Evolutionary conservation across 1,140 invertebrate species (phyloP).

Genomic region (Lepidurus packardi): DNA sequence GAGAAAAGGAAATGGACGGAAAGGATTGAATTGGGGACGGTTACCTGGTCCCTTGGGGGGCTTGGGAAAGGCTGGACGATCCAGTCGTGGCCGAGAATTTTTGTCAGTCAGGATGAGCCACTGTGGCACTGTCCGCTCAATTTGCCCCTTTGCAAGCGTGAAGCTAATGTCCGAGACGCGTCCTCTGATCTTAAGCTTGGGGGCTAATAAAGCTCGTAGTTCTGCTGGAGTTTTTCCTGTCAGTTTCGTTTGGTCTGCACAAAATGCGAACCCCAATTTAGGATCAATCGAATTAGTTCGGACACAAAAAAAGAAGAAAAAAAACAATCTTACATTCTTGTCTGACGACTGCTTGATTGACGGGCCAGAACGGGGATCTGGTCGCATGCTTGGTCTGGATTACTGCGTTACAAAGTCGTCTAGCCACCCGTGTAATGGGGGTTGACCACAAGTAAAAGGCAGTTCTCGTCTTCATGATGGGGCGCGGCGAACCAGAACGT

Average conservation of each 20-base stretch:
- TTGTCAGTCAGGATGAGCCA: constrained; percentile 76
- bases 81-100: constrained; percentile 61
- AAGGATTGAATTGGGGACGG: too few species aligned
- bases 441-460: constrained; percentile 87
- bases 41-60: constrained; percentile 72
- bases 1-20: too few species aligned
- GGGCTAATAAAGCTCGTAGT: constrained; percentile 52
- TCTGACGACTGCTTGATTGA: constrained; percentile 77
- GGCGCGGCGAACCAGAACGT: constrained; percentile 67
- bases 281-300: background rate
- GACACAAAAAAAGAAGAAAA: constrained; percentile 25
- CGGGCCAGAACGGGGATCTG: constrained; percentile 75
- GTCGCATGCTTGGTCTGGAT: constrained; percentile 78
- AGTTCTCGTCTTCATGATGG: constrained; percentile 93
- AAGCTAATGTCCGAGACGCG: constrained; percentile 70
- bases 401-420: constrained; percentile 73
- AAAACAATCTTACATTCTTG: constrained; percentile 62
- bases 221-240: constrained; percentile 55
- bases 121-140: constrained; percentile 59
- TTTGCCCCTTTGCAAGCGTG: constrained; percentile 57
- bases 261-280: background rate
- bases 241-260: constrained; percentile 56
- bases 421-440: constrained; percentile 75
- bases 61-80: constrained; percentile 74
- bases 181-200: constrained; percentile 48